These are phyloP conservation scores for Sterna hirundo DNA, from an alignment of 2,113 vertebrate species.

Conservation along the genomic window DNA sequence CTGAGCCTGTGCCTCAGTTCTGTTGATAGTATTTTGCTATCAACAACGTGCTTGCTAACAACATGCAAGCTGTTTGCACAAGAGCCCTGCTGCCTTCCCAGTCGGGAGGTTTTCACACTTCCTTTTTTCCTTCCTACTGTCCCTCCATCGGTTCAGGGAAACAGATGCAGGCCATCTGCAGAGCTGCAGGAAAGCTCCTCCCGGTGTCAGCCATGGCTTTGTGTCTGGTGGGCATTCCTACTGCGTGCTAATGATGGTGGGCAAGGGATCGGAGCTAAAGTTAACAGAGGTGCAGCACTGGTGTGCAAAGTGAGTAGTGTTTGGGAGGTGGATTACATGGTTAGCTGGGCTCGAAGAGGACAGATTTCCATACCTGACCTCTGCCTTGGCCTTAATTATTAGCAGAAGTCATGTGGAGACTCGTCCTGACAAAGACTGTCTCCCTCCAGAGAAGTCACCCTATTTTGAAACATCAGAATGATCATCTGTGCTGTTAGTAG, in stretches of 20 bases:
- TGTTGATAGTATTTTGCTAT: too few relatives aligned
- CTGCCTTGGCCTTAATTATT: background rate
- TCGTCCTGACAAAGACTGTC: background rate
- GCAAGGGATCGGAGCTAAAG: fast-evolving
- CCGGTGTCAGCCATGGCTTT: background rate
- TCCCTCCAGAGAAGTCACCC: background rate
- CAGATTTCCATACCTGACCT: background rate
- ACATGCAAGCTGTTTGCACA: background rate
- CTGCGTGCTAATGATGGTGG: background rate
- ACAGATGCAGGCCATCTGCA: background rate
- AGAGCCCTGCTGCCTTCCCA: background rate
- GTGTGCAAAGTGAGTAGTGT: too few relatives aligned
- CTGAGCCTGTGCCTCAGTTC: background rate
- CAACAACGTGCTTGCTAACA: too few relatives aligned
- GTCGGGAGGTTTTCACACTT: background rate
- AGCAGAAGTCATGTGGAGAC: background rate
- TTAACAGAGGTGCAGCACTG: background rate
- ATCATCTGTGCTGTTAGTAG: background rate
- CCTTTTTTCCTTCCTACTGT: background rate
- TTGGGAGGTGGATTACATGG: background rate
- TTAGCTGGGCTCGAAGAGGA: background rate
- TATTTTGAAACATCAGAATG: background rate
- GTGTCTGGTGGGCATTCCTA: background rate
- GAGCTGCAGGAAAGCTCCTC: background rate
- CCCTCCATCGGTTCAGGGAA: background rate